Percentiles rank a stretch among this genome's conserved stretches.
Conservation (phyloP, 2,888 invertebrate species). For the Ormyrus nitidulus region DNA sequence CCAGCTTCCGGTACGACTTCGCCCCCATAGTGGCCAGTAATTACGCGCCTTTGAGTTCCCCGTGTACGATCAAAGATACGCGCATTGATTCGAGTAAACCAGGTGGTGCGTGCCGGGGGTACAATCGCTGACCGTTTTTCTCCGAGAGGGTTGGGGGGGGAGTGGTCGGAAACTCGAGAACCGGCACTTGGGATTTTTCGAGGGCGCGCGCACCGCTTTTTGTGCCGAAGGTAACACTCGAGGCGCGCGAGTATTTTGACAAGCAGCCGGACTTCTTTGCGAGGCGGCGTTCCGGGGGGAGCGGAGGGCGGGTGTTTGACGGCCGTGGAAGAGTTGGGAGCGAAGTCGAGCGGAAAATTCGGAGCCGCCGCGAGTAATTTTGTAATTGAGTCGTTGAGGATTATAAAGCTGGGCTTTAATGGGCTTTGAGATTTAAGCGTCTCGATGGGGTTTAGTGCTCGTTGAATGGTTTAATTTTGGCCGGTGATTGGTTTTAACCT, state of each 20-base stretch:
- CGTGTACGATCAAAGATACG: constrained; percentile 22
- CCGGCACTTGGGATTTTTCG: constrained; percentile 20
- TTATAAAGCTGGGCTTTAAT: not conserved
- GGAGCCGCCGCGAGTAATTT: constrained; percentile 5
- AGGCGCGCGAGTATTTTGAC: constrained; percentile 40
- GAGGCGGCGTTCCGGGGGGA: too few species aligned
- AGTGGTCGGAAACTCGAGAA: constrained; percentile 39
- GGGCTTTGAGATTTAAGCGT: not conserved
- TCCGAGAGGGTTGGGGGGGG: not conserved
- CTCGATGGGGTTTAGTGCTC: not conserved
- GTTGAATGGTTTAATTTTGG: not conserved
- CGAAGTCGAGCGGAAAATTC: constrained; percentile 41
- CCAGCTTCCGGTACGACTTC: not conserved
- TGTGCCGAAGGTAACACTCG: not conserved
- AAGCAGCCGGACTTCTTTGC: constrained; percentile 20
- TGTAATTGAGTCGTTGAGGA: constrained; percentile 29
- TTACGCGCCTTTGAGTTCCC: not conserved
- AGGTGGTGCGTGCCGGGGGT: constrained; percentile 20
- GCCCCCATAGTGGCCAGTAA: constrained; percentile 22
- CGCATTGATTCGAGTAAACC: constrained; percentile 14
- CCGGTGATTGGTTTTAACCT: not conserved
- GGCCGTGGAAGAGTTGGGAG: not conserved
- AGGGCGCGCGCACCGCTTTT: not conserved
- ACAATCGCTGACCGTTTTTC: constrained; percentile 34
- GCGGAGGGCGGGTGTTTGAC: too few species aligned